phyloP scores from a whole-genome alignment of 2,797 vertebrate species.

The Adrianichthys oophorus region DNA sequence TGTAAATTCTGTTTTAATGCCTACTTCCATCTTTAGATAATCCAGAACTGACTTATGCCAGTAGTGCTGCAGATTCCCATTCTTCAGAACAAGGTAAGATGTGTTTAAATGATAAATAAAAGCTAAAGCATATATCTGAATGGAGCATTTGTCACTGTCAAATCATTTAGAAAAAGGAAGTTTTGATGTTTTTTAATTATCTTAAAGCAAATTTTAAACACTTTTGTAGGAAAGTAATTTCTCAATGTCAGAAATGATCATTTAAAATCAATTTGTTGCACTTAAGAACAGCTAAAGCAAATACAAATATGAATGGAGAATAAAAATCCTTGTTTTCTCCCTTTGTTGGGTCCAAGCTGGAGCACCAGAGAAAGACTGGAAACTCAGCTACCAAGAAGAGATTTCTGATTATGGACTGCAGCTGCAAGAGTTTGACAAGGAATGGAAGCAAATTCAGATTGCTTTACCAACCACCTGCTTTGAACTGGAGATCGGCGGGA shows the following conservation, averaged over 20 bases:
- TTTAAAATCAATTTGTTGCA: not conserved
- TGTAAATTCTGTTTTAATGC: not conserved
- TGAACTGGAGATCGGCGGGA: slow-evolving; percentile 77
- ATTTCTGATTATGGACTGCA: slow-evolving; percentile 77
- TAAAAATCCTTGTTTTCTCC: not conserved
- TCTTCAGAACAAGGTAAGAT: slow-evolving; percentile 17
- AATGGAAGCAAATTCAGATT: slow-evolving; percentile 77
- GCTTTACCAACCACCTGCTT: slow-evolving; percentile 49
- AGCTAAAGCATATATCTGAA: not conserved
- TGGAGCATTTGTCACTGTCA: too few relatives aligned
- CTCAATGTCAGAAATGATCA: too few relatives aligned
- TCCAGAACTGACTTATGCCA: slow-evolving; percentile 4
- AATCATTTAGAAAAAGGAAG: too few relatives aligned
- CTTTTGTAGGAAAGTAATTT: too few relatives aligned
- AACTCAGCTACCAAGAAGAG: slow-evolving; percentile 82
- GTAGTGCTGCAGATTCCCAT: not conserved
- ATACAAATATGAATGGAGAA: not conserved
- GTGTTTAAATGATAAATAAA: not conserved
- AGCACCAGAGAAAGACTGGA: slow-evolving; percentile 67
- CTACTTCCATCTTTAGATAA: slow-evolving; percentile 16
- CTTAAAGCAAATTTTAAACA: too few relatives aligned
- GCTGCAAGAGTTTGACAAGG: slow-evolving; percentile 64
- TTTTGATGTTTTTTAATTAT: too few relatives aligned
- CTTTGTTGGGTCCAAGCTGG: slow-evolving; percentile 62
- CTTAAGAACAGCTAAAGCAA: not conserved